phyloP scores from a whole-genome alignment of 1,140 invertebrate species.

The Hyphantria cunea region DNA sequence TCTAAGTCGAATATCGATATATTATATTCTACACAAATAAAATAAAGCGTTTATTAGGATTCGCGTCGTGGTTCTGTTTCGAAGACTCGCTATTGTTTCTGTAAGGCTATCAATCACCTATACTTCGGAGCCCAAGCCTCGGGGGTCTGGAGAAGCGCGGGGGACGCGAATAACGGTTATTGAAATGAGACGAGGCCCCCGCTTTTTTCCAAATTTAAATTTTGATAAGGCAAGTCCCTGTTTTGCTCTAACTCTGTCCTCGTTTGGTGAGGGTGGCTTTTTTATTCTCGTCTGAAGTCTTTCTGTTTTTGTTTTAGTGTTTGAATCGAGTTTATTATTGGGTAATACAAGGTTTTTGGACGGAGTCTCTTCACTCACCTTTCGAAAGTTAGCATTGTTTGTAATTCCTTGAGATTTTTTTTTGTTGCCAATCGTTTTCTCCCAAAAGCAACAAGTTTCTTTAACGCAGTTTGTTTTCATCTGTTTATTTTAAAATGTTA shows the following conservation, averaged over 20 bases:
- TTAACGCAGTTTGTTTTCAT: too few relatives aligned
- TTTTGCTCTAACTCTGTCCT: constrained; percentile 69
- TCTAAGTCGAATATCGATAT: constrained; percentile 69
- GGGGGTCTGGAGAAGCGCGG: constrained; percentile 35
- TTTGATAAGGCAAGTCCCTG: constrained; percentile 78
- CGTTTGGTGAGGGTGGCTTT: constrained; percentile 63
- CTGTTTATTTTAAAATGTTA: too few relatives aligned
- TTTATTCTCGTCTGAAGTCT: constrained; percentile 65
- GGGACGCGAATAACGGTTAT: constrained; percentile 76
- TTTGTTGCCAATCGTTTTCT: too few relatives aligned
- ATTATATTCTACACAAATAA: constrained; percentile 68
- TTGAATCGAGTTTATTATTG: constrained; percentile 62
- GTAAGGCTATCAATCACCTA: constrained; percentile 74
- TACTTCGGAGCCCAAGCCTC: constrained; percentile 44
- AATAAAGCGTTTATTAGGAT: constrained; percentile 79
- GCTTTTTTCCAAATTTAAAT: constrained; percentile 81
- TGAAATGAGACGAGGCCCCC: constrained; percentile 76
- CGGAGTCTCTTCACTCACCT: constrained; percentile 12
- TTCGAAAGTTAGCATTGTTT: constrained; percentile 4
- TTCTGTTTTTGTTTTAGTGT: constrained; percentile 58
- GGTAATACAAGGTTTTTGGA: constrained; percentile 23
- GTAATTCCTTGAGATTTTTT: neutral
- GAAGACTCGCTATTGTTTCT: constrained; percentile 75
- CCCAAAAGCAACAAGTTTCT: too few relatives aligned
- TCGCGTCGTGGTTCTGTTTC: constrained; percentile 69